Base-by-base conservation (phyloP, 2,797 vertebrate genomes). In the Sebastes oblongus region DNA sequence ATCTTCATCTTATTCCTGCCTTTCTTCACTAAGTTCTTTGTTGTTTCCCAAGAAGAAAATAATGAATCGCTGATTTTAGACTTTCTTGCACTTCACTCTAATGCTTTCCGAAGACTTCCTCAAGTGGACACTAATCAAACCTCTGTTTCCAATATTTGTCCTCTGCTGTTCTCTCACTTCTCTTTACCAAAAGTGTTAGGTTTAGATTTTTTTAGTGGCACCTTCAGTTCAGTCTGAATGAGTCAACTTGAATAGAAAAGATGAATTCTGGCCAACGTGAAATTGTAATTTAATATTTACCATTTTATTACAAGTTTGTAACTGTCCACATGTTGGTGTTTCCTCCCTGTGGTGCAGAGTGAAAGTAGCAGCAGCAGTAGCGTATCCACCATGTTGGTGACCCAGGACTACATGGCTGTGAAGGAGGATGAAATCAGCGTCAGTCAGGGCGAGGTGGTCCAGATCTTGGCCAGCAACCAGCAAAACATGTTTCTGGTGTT, bases 391-490 rank as follows among this genome's bases (percentile, higher is more conserved):
- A 99, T 99, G 98, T 95, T 99, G 97, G 98, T 99, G 97, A 99
- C 98, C 92, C 98, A 99, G 95, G 98, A 99, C 97, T 99, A 99
- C 93, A 97, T 96, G 96, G 98, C 98, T 84, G 96, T 99, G 96
- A 99, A 99, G 96, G 98, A 99, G 97, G 98, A 99, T 97, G 98
- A 99, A 97, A 98, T 99, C 92, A 99, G 97, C 91, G 98, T 99
- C 89, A 93, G 90, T 92, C 98, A 99, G 96, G 98, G 98, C 89
- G 98, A 99, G 92, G 98, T 98, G 93, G 98, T 99, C 93, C 98
- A 99, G 95, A 98, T 99, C 93, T 95, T 99, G 95, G 98, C 98
- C 96, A 99, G 98, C 96, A 99, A 99, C 94, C 98, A 99, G 94
- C 98, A 99, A 94, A 99, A 98, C 97, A 99, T 99, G 98, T 99